These are phyloP conservation scores for Diadophis punctatus DNA, from an alignment of 2,113 vertebrate genomes.

Conservation along the genomic window DNA sequence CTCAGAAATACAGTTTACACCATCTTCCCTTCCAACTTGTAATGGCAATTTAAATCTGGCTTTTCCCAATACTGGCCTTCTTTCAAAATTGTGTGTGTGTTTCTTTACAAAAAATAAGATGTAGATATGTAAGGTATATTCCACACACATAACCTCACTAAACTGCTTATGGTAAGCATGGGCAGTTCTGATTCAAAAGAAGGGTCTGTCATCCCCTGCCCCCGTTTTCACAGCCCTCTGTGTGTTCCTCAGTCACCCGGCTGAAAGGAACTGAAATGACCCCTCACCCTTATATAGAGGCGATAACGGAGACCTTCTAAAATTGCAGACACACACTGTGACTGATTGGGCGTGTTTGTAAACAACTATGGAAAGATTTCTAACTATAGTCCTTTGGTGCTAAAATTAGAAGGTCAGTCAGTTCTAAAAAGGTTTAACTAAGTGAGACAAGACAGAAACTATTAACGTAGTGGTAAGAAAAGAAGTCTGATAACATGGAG, in stretches of 20 bases:
- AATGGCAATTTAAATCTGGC: constrained; percentile 50
- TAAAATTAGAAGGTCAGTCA: constrained; percentile 69
- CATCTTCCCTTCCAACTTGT: background rate
- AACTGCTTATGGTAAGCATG: background rate
- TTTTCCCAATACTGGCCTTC: constrained; percentile 38
- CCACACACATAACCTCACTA: background rate
- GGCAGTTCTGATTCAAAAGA: background rate
- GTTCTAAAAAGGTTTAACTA: constrained; percentile 53
- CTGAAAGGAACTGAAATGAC: constrained; percentile 45
- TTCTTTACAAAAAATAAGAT: background rate
- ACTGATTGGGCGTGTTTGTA: constrained; percentile 66
- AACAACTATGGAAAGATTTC: constrained; percentile 71
- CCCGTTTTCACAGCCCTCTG: background rate
- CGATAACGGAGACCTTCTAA: constrained; percentile 57
- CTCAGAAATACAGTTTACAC: background rate
- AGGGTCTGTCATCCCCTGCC: background rate
- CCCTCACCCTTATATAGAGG: constrained; percentile 41
- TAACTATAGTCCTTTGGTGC: constrained; percentile 64
- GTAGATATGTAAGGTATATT: too few species aligned
- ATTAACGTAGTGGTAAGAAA: constrained; percentile 25
- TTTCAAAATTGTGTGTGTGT: constrained; percentile 24
- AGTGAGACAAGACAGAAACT: constrained; percentile 43
- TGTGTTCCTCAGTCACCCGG: constrained; percentile 12
- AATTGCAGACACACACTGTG: constrained; percentile 47
- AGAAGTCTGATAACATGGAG: constrained; percentile 10